Base-by-base conservation (phyloP, 1,140 invertebrate species). In the Mizuhopecten yessoensis region DNA sequence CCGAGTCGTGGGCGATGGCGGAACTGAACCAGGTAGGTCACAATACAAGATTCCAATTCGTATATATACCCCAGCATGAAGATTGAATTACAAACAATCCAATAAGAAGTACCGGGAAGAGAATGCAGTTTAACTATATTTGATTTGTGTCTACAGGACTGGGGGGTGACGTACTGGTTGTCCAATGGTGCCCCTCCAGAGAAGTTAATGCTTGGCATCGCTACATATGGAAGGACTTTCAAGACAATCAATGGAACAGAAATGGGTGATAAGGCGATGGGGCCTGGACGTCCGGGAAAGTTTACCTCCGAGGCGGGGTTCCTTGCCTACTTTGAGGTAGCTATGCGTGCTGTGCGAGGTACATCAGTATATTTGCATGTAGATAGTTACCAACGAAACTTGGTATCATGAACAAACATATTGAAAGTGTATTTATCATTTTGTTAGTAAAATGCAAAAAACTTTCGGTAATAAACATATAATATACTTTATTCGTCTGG, bases 151-250 rank as follows among this genome's bases (percentile, higher is more conserved):
- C 1, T 93, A 2, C 89, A 95, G 95, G 91, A 94, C 45, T 95
- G 92, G 92, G 93, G 91, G 11, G 95, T 93, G 33, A 91, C 91
- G 3, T 93, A 95, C 90, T 95, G 94, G 94, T 88, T 93, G 15
- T 20, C 89, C 23, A 87, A 94, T 92, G 99, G 99, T 39, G 98
- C 99, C 13, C 99, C 99, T 0, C 99, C 99, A 95, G 98, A 99
- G 93, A 99, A 99, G 96, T 97, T 99, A 86, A 97, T 99, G 88
- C 98, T 99, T 95, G 99, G 99, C 93, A 98, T 99, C 98, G 98
- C 98, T 5, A 88, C 91, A 0, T 95, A 94, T 86, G 95, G 94
- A 5, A 88, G 94, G 29, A 89, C 93, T 42, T 95, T 95, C 86
- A 7, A 87, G 0, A n/a, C 88, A 29, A 98, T 98, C 95, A 98